Base-by-base conservation (phyloP, 1,140 invertebrate species). In the Drosophila lacertosa region DNA sequence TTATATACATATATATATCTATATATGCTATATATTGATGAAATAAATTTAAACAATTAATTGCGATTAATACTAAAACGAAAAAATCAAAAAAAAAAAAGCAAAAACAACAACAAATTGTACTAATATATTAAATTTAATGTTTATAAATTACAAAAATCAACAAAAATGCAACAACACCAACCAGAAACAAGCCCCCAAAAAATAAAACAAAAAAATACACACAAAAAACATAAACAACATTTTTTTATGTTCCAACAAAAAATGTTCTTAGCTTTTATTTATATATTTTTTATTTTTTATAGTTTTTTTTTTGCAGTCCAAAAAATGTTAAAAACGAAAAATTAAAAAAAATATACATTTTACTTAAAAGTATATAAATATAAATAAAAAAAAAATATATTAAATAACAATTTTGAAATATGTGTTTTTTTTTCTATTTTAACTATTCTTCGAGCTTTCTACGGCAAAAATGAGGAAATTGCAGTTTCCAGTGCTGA, bases 71-170 rank as follows among this genome's bases (percentile, higher is more conserved):
- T 60, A 69, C 37, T 60, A 50, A 57, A 67, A 45, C 39, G 44
- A 62, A 42, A 60, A 42, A 57, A 58, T 66, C 57, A 68, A 37
- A 29, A 37, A 75, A 7, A 55, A 53, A 55, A 63, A 37, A 72
- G 60, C 51, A 66, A 71, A n/a, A n/a, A n/a, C n/a, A n/a, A n/a
- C n/a, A 53, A 67, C 44, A 69, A 82, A 83, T 63, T 83, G 59
- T 84, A 84, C 80, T 84, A 84, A 84, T 84, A 76, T 32, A 18
- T 53, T 84, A 69, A 50, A 76, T 55, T 76, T 79, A 76, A 58
- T 73, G 68, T 74, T 77, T 63, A 77, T 63, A 63, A 58, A 67
- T 18, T 35, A 33, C 48, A 67, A 72, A 67, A 71, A 54, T 26
- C 59, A 54, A 63, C 59, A 53, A 40, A 26, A 33, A n/a, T n/a